Conservation (phyloP, 2,113 vertebrate genomes). For the Limanda limanda region DNA sequence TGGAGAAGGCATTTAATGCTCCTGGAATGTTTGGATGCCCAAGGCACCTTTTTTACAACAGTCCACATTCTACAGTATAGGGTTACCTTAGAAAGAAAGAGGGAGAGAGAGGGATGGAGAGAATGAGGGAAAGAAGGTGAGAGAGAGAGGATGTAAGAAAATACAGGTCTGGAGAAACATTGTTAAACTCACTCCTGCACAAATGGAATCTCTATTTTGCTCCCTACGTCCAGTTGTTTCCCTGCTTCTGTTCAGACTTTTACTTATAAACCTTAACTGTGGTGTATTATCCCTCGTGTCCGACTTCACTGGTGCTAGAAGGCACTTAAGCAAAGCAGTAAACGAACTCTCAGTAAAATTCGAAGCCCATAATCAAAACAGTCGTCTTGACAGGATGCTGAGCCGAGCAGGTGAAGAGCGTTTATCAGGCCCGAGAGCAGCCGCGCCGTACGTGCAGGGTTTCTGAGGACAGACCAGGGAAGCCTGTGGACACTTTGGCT, state of each 20-base stretch:
- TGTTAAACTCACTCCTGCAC: conserved; percentile 51
- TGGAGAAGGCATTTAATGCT: conserved; percentile 67
- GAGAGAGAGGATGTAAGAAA: conserved; percentile 32
- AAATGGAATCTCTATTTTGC: conserved; percentile 41
- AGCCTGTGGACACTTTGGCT: conserved; percentile 59
- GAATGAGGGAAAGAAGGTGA: conserved; percentile 16
- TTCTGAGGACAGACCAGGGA: conserved; percentile 53
- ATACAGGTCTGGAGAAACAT: conserved; percentile 57
- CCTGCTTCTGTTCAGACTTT: conserved; percentile 11
- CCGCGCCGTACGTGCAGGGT: conserved; percentile 2
- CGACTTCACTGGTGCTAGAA: not conserved
- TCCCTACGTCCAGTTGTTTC: conserved; percentile 26
- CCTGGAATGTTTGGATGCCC: conserved; percentile 59
- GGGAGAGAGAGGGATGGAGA: not conserved
- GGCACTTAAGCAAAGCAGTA: not conserved
- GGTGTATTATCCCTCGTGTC: not conserved
- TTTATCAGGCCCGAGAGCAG: conserved; percentile 21
- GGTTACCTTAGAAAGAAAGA: conserved; percentile 58
- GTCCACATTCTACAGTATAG: conserved; percentile 62
- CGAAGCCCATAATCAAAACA: not conserved
- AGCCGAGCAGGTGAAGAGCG: conserved; percentile 26
- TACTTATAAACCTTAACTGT: not conserved
- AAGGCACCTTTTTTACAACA: conserved; percentile 66
- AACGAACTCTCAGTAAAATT: not conserved
- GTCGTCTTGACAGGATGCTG: conserved; percentile 17